Conservation (phyloP, 2,888 invertebrate genomes). For the Dorcus parallelipipedus region DNA sequence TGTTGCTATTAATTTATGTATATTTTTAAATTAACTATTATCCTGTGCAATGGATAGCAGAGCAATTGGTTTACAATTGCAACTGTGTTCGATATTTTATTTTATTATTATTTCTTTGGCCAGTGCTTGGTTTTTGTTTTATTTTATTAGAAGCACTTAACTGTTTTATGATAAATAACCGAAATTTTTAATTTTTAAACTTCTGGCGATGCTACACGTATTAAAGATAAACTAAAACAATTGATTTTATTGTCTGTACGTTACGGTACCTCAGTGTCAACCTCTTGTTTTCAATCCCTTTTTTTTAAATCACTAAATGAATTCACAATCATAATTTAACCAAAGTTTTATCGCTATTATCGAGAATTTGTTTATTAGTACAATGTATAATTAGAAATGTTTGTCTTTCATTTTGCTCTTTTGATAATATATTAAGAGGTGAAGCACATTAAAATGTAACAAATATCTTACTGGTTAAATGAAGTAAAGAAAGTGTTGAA, state of each 20-base stretch:
- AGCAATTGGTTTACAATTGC: constrained; percentile 6
- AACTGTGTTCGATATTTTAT: background rate
- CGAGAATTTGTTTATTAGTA: background rate
- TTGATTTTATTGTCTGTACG: background rate
- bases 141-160: background rate
- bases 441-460: too few species aligned
- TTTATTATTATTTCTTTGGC: background rate
- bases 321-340: too few species aligned
- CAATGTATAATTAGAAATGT: background rate
- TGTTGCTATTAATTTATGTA: background rate
- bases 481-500: too few species aligned
- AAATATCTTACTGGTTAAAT: too few species aligned
- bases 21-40: constrained; percentile 6
- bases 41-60: constrained; percentile 14
- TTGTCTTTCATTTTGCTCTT: too few species aligned
- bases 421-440: too few species aligned
- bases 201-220: background rate
- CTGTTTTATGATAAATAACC: background rate
- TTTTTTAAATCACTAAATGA: too few species aligned
- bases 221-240: too few species aligned
- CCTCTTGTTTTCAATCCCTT: background rate
- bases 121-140: background rate
- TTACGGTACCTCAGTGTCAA: too few species aligned
- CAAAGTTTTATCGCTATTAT: too few species aligned
- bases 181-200: background rate